These are phyloP conservation scores for Dolomedes plantarius DNA, from an alignment of 2,888 invertebrate genomes.

Conservation along the genomic window DNA sequence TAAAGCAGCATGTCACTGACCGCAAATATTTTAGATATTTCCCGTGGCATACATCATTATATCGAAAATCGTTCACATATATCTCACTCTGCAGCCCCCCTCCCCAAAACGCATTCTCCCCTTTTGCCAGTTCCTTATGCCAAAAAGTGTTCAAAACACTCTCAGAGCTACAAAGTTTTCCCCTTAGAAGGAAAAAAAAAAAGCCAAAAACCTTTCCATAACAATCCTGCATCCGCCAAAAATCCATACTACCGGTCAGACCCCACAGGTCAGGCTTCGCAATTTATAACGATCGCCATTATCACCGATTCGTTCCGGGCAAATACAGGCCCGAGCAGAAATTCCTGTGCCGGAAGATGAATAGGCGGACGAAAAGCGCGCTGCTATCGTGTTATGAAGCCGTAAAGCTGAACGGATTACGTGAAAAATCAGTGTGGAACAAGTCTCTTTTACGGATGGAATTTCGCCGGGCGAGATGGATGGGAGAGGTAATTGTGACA, in stretches of 20 bases:
- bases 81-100: not conserved
- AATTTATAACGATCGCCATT: constrained; percentile 59
- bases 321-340: constrained; percentile 24
- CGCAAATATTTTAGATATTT: constrained; percentile 9
- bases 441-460: not conserved
- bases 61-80: not conserved
- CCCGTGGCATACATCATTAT: not conserved
- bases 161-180: not conserved
- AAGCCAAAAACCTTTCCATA: not conserved
- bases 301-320: constrained; percentile 51
- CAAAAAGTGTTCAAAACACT: constrained; percentile 7
- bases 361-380: not conserved
- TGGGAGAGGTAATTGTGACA: not conserved
- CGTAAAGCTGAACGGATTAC: constrained; percentile 53
- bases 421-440: constrained; percentile 14
- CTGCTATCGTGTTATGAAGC: not conserved
- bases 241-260: not conserved
- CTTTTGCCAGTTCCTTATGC: too few species aligned
- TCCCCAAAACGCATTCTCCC: too few species aligned
- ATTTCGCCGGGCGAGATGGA: not conserved
- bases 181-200: not conserved
- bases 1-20: not conserved
- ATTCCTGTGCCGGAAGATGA: constrained; percentile 28
- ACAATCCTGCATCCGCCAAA: not conserved
- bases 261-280: constrained; percentile 14